Percentiles rank a stretch among this genome's conserved stretches.
phyloP scores from a whole-genome alignment of 2,888 invertebrate genomes.

The Philereme vetulata region DNA sequence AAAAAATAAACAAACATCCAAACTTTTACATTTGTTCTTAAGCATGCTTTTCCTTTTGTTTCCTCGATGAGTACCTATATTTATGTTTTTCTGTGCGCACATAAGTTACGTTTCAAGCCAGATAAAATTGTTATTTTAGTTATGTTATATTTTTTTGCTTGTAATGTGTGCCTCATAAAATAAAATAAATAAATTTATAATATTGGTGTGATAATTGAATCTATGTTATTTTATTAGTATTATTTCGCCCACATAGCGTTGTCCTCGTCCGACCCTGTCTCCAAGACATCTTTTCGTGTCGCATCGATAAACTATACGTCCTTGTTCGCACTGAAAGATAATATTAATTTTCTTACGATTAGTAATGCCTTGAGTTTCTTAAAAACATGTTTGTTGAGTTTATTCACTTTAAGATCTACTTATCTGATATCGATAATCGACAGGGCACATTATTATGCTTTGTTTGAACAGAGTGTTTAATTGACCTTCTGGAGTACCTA shows the following conservation, averaged over 20 bases:
- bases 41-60: no score
- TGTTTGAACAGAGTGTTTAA: constrained; percentile 19
- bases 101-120: no score
- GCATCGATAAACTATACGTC: constrained; percentile 36
- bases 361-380: constrained; percentile 41
- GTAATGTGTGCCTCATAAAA: no score
- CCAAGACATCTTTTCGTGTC: constrained; percentile 25
- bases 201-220: no score
- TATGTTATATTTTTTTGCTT: no score
- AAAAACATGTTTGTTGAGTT: constrained; percentile 41
- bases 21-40: no score
- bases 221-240: not conserved
- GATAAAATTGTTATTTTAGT: no score
- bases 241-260: not conserved
- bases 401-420: constrained; percentile 40
- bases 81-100: no score
- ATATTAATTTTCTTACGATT: constrained; percentile 37
- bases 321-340: constrained; percentile 51
- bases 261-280: constrained; percentile 17
- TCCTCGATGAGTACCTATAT: no score
- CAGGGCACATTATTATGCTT: constrained; percentile 48
- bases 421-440: constrained; percentile 64
- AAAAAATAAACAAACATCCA: no score
- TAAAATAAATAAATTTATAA: no score
- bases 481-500: constrained; percentile 21